Percentiles rank a stretch among this genome's conserved stretches.
Evolutionary conservation across 2,797 vertebrate genomes (phyloP).

Genomic region (Pipistrellus pygmaeus): DNA sequence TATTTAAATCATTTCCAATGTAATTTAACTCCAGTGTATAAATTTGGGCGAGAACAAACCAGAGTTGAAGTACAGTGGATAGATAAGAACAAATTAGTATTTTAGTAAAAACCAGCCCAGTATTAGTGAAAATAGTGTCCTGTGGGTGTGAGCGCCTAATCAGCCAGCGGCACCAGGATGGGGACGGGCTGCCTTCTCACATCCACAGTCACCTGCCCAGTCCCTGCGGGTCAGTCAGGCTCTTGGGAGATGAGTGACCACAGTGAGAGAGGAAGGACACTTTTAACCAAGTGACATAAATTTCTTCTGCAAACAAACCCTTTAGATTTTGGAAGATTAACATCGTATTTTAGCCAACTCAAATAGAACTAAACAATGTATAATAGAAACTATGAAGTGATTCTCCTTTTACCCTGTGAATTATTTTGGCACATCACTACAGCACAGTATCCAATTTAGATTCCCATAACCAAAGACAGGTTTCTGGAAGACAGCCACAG

Average conservation of each 20-base stretch:
- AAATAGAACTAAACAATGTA: neutral
- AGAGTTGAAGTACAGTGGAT: neutral
- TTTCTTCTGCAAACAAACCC: neutral
- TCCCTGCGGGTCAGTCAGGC: neutral
- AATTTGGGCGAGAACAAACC: neutral
- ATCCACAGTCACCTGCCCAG: neutral
- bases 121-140: neutral
- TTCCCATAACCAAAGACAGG: neutral
- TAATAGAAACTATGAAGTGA: neutral
- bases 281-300: neutral
- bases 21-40: neutral
- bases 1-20: neutral
- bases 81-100: neutral
- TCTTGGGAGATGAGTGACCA: neutral
- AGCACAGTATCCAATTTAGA: neutral
- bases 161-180: neutral
- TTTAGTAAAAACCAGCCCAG: neutral
- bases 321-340: constrained; percentile 24
- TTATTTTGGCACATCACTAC: neutral
- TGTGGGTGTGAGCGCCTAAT: neutral
- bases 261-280: neutral
- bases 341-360: neutral
- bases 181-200: neutral
- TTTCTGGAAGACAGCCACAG: neutral
- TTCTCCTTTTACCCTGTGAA: neutral